Percentiles rank a stretch among this genome's conserved stretches.
Evolutionary conservation across 2,113 vertebrate species (phyloP).

Genomic region (Chionomys nivalis): DNA sequence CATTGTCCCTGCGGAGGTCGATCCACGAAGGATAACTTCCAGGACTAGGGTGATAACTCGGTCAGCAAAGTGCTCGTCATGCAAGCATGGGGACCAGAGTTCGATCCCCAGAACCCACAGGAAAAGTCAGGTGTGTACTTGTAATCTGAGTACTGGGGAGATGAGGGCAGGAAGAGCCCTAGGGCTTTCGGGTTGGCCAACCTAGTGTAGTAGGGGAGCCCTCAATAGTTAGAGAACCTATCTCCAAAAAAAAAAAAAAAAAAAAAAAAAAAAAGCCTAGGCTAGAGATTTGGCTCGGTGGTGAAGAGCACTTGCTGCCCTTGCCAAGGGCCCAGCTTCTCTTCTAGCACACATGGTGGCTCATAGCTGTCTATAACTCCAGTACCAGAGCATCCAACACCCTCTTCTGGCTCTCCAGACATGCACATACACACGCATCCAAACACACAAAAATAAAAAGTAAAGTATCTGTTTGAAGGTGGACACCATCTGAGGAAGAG

Average conservation of each 20-base stretch:
- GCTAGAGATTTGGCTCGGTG: not conserved
- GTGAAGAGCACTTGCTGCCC: not conserved
- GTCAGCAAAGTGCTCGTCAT: not conserved
- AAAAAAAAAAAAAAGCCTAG: not conserved
- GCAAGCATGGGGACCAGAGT: not conserved
- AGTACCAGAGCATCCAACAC: not conserved
- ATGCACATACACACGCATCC: not conserved
- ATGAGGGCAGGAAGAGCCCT: not conserved
- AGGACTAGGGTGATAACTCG: too few relatives aligned
- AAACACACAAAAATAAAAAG: not conserved
- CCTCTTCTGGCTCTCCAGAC: too few relatives aligned
- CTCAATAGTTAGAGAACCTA: not conserved
- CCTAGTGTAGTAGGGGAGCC: too few relatives aligned
- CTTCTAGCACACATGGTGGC: not conserved
- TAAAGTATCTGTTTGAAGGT: not conserved
- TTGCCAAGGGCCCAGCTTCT: not conserved
- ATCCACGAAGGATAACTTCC: not conserved
- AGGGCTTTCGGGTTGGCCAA: not conserved
- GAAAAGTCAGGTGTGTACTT: not conserved
- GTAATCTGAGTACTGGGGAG: too few relatives aligned
- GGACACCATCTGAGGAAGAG: not conserved
- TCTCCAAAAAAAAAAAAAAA: not conserved
- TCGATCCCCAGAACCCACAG: not conserved
- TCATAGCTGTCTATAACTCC: not conserved
- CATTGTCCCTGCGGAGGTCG: fast-evolving